A percentile compares a stretch with the other conserved stretches of the same genome.
phyloP scores from a whole-genome alignment of 1,140 invertebrate species.

The Prorops nasuta region DNA sequence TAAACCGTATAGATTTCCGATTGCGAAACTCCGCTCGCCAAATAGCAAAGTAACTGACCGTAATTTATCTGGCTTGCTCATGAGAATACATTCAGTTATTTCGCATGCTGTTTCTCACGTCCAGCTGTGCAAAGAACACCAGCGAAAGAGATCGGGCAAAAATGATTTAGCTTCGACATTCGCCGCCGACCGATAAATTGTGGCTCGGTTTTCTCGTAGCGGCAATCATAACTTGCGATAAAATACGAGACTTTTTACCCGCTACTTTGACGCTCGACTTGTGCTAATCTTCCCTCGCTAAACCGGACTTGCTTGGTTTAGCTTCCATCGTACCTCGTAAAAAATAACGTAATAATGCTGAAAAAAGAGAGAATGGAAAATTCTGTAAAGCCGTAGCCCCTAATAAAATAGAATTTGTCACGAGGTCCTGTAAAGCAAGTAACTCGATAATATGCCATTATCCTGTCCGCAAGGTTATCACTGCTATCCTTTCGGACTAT shows the following conservation, averaged over 20 bases:
- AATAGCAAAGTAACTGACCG: slow-evolving; percentile 2
- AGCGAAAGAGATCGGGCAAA: slow-evolving; percentile 32
- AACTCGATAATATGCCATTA: slow-evolving; percentile 35
- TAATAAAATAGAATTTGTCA: no score
- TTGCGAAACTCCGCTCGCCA: slow-evolving; percentile 17
- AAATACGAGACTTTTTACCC: slow-evolving; percentile 37
- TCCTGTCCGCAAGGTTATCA: slow-evolving; percentile 25
- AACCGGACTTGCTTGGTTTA: slow-evolving; percentile 6
- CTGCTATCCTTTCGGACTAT: slow-evolving; percentile 30
- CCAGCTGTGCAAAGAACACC: slow-evolving; percentile 26
- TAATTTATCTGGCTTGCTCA: slow-evolving; percentile 23
- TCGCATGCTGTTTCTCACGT: slow-evolving; percentile 25
- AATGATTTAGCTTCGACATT: slow-evolving; percentile 38
- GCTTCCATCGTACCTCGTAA: no score
- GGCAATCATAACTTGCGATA: slow-evolving; percentile 42
- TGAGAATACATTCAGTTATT: slow-evolving; percentile 28
- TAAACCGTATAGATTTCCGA: slow-evolving; percentile 26
- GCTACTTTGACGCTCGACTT: slow-evolving; percentile 1
- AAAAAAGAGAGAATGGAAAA: no score
- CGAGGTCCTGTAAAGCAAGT: no score
- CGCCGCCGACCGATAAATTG: slow-evolving; percentile 32
- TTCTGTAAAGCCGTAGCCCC: no score
- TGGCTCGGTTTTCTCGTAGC: slow-evolving; percentile 30
- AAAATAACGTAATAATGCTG: no score
- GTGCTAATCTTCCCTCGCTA: slow-evolving; percentile 2